Percentiles rank a stretch among this genome's conserved stretches.
Evolutionary conservation across 1,140 invertebrate genomes (phyloP).

Genomic region (Grapholita molesta): DNA sequence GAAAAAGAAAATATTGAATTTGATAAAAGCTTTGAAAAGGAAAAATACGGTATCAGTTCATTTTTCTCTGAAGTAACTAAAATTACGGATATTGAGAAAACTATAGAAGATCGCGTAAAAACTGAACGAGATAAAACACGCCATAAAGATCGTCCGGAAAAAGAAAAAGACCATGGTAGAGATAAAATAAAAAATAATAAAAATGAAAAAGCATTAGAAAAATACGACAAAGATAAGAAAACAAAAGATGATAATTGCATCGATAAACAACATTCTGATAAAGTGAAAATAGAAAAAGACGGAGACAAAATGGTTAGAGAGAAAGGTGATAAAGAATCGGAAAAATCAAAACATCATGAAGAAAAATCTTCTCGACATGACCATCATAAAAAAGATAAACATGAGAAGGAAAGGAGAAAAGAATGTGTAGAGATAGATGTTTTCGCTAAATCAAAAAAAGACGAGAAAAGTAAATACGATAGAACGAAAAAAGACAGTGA

Average conservation of each 20-base stretch:
- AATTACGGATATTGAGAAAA: conserved; percentile 46
- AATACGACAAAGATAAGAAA: conserved; percentile 64
- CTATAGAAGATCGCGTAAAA: conserved; percentile 47
- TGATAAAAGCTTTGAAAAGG: conserved; percentile 52
- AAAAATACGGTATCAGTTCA: conserved; percentile 30
- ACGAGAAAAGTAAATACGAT: conserved; percentile 63
- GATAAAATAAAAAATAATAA: conserved; percentile 52
- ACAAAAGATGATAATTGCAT: conserved; percentile 71
- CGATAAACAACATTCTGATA: conserved; percentile 65
- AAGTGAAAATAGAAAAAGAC: conserved; percentile 52
- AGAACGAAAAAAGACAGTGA: conserved; percentile 59
- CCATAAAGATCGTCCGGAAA: conserved; percentile 63
- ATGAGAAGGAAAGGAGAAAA: conserved; percentile 59
- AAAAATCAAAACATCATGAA: conserved; percentile 57
- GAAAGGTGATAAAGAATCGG: conserved; percentile 62
- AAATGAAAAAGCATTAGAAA: conserved; percentile 45
- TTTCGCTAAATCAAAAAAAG: conserved; percentile 53
- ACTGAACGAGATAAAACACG: conserved; percentile 52
- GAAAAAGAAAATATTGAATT: conserved; percentile 58
- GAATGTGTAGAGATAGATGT: conserved; percentile 47
- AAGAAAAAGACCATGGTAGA: conserved; percentile 76
- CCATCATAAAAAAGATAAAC: conserved; percentile 60
- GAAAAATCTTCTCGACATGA: conserved; percentile 55
- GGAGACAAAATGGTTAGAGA: conserved; percentile 45
- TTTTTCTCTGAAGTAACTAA: conserved; percentile 39